Evolutionary conservation across 1,140 invertebrate genomes (phyloP), one percentile per base, ranked within the genome.

Genomic region (Drosophila rufa): DNA sequence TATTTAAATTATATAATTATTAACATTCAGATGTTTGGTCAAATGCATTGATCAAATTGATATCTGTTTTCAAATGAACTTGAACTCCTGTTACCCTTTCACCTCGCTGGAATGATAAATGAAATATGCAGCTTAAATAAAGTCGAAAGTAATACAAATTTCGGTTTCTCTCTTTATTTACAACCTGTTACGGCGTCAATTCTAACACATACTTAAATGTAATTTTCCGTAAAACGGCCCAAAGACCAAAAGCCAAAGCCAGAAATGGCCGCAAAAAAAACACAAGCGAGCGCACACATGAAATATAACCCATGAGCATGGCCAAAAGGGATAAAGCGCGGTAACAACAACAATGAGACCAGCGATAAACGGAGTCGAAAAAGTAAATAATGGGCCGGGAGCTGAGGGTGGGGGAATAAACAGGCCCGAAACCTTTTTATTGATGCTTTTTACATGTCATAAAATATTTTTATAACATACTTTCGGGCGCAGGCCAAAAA

Each of bases 381-480:
- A 51, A 70, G 65, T 59, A 79, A 70, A 75, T 60, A 78, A 64
- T 47, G 53, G 36, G 19, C 27, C 51, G 42, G 50, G 45, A 19
- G 51, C 7, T 38, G 51, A 61, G 27, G 48, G 30, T 36, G 56
- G 60, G n/a, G 65, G 25, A 59, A 80, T 69, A 70, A 78, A 78
- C 57, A 71, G 40, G 53, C 42, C 61, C 51, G 74, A 78, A 84
- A 79, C 79, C 71, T 90, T 90, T 90, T 90, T 90, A 90, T 90
- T 85, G 85, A 82, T 85, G 81, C 82, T 85, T 90, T 78, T 90
- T 90, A 90, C 85, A 90, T 85, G 85, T 90, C 82, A 90, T 90
- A 90, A 90, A 90, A 90, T 84, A 90, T 90, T 90, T 90, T 90
- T 90, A 91, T 89, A 89, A 89, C 84, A 89, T 87, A 89, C 84